Conservation (phyloP, 2,113 vertebrate genomes). For the Desmodus rotundus region DNA sequence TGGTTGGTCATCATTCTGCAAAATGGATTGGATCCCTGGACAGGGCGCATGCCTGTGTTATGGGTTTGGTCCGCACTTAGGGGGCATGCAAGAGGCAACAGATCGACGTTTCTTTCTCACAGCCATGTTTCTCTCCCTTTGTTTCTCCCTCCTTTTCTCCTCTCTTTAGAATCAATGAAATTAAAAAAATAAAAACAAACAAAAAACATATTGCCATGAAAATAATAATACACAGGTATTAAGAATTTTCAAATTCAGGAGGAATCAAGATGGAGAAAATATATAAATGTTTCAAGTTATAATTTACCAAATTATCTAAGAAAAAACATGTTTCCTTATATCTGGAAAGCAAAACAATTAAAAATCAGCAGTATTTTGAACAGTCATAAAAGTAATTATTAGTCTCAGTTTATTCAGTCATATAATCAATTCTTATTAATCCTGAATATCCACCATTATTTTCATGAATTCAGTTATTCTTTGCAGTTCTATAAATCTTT, state of each 20-base stretch:
- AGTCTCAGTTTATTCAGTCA: not conserved
- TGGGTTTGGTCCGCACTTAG: too few species aligned
- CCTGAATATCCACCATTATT: not conserved
- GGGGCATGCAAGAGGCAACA: too few species aligned
- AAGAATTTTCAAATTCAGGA: not conserved
- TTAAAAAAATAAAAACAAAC: too few species aligned
- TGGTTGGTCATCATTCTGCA: too few species aligned
- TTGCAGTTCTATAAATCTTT: not conserved
- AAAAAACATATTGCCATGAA: not conserved
- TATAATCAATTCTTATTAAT: not conserved
- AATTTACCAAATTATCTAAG: not conserved
- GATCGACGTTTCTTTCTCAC: too few species aligned
- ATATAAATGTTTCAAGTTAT: not conserved
- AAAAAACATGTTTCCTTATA: not conserved
- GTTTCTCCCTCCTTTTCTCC: too few species aligned
- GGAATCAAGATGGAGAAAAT: too few species aligned
- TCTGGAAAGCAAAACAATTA: not conserved
- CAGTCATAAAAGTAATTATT: not conserved
- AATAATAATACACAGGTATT: not conserved
- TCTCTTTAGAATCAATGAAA: too few species aligned
- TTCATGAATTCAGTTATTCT: not conserved
- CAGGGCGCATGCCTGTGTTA: too few species aligned
- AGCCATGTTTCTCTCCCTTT: too few species aligned
- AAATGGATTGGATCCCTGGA: too few species aligned
- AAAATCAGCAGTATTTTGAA: too few species aligned